Evolutionary conservation across 2,888 invertebrate genomes (phyloP).

Genomic region (Drosophila infuscata): DNA sequence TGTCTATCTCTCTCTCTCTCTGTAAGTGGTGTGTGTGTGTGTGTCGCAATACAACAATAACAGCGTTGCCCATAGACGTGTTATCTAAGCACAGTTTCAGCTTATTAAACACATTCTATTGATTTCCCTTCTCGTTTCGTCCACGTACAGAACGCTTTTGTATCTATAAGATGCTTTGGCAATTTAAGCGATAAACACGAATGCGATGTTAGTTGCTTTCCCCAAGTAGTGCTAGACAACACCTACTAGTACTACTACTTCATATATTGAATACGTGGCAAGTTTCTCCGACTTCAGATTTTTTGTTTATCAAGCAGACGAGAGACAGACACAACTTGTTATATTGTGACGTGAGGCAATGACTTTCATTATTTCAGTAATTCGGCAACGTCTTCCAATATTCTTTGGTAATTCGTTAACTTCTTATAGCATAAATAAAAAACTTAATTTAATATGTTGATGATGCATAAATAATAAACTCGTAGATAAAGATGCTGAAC

Average conservation of each 20-base stretch:
- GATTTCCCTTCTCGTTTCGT: conserved; percentile 47
- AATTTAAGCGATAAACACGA: conserved; percentile 69
- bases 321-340: conserved; percentile 53
- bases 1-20: neutral
- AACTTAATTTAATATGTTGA: neutral
- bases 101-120: conserved; percentile 67
- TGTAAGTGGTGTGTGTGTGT: no score
- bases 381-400: neutral
- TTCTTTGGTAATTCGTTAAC: neutral
- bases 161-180: conserved; percentile 61
- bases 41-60: conserved; percentile 36
- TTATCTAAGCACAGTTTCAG: conserved; percentile 63
- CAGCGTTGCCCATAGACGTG: conserved; percentile 50
- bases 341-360: conserved; percentile 47
- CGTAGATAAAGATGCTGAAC: neutral
- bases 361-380: neutral
- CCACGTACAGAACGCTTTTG: conserved; percentile 41
- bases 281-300: conserved; percentile 6
- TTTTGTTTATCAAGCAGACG: conserved; percentile 45
- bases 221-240: conserved; percentile 39
- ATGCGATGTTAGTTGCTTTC: conserved; percentile 43
- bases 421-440: conserved; percentile 3
- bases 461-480: neutral
- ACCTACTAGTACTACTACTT: neutral
- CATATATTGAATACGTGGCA: conserved; percentile 34